phyloP scores from a whole-genome alignment of 2,888 invertebrate species.

The Drosophila phalerata region DNA sequence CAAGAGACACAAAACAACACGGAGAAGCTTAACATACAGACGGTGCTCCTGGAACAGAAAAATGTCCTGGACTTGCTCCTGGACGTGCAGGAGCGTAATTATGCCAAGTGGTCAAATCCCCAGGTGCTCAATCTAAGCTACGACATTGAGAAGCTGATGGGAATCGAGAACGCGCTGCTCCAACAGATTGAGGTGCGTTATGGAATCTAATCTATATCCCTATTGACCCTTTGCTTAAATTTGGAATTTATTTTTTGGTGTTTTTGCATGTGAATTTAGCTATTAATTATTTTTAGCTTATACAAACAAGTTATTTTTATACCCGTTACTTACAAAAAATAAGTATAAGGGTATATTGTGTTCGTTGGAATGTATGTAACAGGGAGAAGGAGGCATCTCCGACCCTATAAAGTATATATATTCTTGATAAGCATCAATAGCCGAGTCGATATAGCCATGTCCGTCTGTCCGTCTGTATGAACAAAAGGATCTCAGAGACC shows the following conservation, averaged over 20 bases:
- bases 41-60: conserved; percentile 87
- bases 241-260: background rate
- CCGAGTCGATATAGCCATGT: no score
- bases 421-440: no score
- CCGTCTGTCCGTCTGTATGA: no score
- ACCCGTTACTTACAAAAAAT: no score
- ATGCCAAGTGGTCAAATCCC: conserved; percentile 72
- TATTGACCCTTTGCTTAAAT: background rate
- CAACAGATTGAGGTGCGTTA: conserved; percentile 86
- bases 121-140: conserved; percentile 66
- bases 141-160: conserved; percentile 81
- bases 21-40: conserved; percentile 87
- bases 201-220: background rate
- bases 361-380: no score
- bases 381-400: no score
- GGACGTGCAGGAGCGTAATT: conserved; percentile 83
- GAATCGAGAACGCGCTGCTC: conserved; percentile 85
- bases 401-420: no score
- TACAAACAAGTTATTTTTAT: no score
- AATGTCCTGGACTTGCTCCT: conserved; percentile 85
- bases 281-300: no score
- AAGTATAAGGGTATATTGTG: no score
- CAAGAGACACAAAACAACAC: conserved; percentile 87
- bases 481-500: no score
- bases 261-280: background rate